Evolutionary conservation across 2,113 vertebrate genomes (phyloP).

Genomic region (Uria lomvia): DNA sequence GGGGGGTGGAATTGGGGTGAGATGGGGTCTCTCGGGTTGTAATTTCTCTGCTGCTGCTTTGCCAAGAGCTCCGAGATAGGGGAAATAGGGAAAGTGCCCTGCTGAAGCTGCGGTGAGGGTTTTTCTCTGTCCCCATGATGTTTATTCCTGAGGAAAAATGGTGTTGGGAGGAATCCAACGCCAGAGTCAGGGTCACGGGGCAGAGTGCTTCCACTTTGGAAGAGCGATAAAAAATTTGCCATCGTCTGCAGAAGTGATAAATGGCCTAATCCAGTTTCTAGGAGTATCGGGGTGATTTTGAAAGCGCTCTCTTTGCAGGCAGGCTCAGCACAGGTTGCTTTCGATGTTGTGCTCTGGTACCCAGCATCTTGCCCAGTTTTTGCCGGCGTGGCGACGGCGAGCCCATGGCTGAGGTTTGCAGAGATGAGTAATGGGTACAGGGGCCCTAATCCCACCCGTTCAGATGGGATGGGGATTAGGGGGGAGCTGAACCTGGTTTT

Average conservation of each 20-base stretch:
- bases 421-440: background rate
- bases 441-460: background rate
- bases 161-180: rapidly evolving
- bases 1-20: background rate
- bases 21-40: background rate
- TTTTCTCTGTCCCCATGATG: background rate
- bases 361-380: rapidly evolving
- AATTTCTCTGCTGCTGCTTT: background rate
- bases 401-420: rapidly evolving
- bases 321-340: background rate
- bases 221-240: background rate
- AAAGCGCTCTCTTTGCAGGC: background rate
- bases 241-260: background rate
- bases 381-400: rapidly evolving
- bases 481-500: background rate
- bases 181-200: background rate
- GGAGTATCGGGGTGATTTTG: background rate
- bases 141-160: background rate
- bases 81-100: rapidly evolving
- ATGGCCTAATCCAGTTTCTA: background rate
- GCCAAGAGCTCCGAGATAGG: background rate
- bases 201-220: rapidly evolving
- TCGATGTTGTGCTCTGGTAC: rapidly evolving
- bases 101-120: background rate
- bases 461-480: background rate